Base-by-base conservation (phyloP, 2,888 invertebrate species). In the Acrobasis suavella region DNA sequence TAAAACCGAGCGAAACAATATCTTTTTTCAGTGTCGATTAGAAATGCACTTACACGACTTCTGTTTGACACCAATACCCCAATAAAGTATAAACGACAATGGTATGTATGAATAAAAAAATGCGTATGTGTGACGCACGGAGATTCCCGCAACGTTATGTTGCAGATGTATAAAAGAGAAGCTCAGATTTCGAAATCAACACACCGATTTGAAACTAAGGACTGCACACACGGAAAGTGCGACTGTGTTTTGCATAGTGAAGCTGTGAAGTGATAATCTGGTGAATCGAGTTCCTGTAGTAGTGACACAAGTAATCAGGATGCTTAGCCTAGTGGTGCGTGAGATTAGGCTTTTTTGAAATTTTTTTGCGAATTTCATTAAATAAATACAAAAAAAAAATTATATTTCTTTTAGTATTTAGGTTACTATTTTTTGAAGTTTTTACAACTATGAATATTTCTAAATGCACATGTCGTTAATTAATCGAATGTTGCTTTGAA, bases 121-220 rank as follows among this genome's bases (percentile, higher is more conserved):
- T 83, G 84, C 80, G 82, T 83, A 72, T 83, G 80, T 83, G 80
- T 78, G 77, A 79, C 77, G 74, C 77, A 75, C 73, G 52, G 64
- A 55, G 64, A 69, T 73, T 81, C 77, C 81, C 81, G 83, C 82
- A 79, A 82, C 83, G 85, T 84, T 89, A 89, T 91, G 89, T 87
- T 88, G 87, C 89, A 85, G 86, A 86, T 88, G 86, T 91, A 91
- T 91, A 91, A 88, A 92, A 92, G 89, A 88, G 85, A 81, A 79
- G 87, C 84, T 84, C 70, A 72, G 87, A 89, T 92, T 91, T 90
- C 91, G 91, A 91, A 89, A 91, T 91, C 91, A 90, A 83, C 92
- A 92, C 77, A 91, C 84, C 87, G 84, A 87, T 87, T 91, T 91
- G 87, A 82, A 82, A 86, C 87, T 83, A 83, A 89, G 83, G 86